Conservation (phyloP, 2,888 invertebrate genomes). For the Merodon equestris region DNA sequence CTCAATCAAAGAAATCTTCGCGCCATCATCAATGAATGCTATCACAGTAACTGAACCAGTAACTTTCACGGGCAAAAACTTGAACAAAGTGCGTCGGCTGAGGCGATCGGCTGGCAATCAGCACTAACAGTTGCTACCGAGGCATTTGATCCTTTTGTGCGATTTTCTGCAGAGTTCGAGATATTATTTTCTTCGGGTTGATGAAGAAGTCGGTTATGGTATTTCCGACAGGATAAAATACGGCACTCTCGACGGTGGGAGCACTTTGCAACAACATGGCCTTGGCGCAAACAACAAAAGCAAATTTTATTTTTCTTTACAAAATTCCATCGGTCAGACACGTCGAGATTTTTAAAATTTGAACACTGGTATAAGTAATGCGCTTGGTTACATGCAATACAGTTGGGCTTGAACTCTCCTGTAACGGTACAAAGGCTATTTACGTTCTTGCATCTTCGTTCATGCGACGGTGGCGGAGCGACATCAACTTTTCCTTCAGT, state of each 20-base stretch:
- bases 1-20: constrained; percentile 14
- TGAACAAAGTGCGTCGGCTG: not conserved
- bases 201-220: constrained; percentile 21
- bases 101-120: not conserved
- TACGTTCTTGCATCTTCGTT: not conserved
- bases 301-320: constrained; percentile 8
- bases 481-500: not conserved
- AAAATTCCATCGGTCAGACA: constrained; percentile 7
- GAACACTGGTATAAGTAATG: constrained; percentile 9
- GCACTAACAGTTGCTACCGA: constrained; percentile 7
- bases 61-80: constrained; percentile 7
- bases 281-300: constrained; percentile 14
- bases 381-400: constrained; percentile 1
- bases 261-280: constrained; percentile 11
- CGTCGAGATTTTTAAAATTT: not conserved
- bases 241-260: constrained; percentile 10
- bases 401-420: not conserved
- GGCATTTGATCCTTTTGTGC: not conserved
- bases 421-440: constrained; percentile 1
- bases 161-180: too few species aligned
- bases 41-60: constrained; percentile 4
- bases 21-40: constrained; percentile 22
- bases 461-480: not conserved
- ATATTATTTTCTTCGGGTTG: not conserved
- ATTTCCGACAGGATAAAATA: too few species aligned